Base-by-base conservation (phyloP, 2,888 invertebrate genomes). In the Nomada flava region DNA sequence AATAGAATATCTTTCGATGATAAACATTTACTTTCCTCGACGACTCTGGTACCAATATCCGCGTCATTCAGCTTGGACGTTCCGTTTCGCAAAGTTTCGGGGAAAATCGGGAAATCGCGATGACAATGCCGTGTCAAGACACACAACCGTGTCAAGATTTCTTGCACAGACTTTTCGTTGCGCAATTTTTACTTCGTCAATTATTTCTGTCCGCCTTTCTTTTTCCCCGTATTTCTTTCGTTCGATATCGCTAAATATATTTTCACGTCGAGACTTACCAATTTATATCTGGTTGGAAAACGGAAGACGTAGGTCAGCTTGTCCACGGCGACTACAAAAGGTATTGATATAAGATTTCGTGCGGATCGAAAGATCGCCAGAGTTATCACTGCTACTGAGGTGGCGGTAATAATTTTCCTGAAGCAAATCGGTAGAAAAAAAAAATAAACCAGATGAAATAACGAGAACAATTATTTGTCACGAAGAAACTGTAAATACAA, bases 251-350 rank as follows among this genome's bases (percentile, higher is more conserved):
- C 7, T 15, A 15, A 10, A 11, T 26, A 57, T 57, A 13, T 57
- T 23, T 47, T 23, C 2, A n/a, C 15, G 4, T 42, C 1, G 15
- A 44, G 57, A 90, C 93, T 92, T 62, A 92, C 93, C 88, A 74
- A 50, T 29, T 86, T 89, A 71, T 90, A 96, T 88, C 95, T 94
- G 0, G 96, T 96, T 11, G 95, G 94, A 90, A 96, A 96, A 64
- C 94, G 92, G 89, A 96, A 96, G 2, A 95, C 95, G 60, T 94
- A 93, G 55, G 94, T 94, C 77, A 95, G 95, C 10, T 94, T 94
- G 86, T 96, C 96, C 0, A 95, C 94, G 85, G 94, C 93, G 18
- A 96, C 92, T 89, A 95, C 94, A 88, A 95, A 95, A 0, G 96
- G 96, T 0, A 95, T 92, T 0, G 95, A 95, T 47, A 95, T 92